phyloP scores from a whole-genome alignment of 2,797 vertebrate genomes.

The Apodemus agrarius region DNA sequence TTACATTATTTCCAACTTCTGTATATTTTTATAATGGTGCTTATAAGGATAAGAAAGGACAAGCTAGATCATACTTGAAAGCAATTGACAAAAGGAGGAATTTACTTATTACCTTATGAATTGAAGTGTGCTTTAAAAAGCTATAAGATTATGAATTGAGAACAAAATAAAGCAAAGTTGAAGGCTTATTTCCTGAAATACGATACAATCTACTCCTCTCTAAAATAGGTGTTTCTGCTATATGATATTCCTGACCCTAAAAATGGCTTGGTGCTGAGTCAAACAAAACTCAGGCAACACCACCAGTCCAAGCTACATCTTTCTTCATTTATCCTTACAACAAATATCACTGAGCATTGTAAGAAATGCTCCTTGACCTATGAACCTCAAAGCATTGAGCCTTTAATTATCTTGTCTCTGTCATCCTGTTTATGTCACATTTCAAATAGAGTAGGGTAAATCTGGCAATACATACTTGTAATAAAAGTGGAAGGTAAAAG shows the following conservation, averaged over 20 bases:
- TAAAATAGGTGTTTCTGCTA: neutral
- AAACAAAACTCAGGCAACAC: neutral
- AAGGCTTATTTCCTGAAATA: constrained; percentile 1
- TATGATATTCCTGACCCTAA: neutral
- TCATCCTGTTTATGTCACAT: neutral
- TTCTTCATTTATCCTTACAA: neutral
- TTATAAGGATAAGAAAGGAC: neutral
- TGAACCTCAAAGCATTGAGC: neutral
- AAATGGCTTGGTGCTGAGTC: neutral
- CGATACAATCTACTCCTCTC: neutral
- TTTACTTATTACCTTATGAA: neutral
- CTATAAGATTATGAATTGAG: neutral
- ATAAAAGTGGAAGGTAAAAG: neutral
- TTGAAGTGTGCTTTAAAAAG: constrained; percentile 1
- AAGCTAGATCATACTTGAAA: neutral
- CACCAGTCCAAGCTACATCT: neutral
- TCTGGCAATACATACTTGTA: neutral
- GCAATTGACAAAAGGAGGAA: neutral
- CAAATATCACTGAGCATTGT: neutral
- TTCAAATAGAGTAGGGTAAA: neutral
- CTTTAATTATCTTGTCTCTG: neutral
- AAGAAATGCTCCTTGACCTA: neutral
- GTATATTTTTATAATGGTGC: neutral
- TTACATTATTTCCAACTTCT: neutral
- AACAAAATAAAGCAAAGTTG: constrained; percentile 33